Evolutionary conservation across 1,140 invertebrate genomes (phyloP).

Genomic region (Anthonomus grandis): DNA sequence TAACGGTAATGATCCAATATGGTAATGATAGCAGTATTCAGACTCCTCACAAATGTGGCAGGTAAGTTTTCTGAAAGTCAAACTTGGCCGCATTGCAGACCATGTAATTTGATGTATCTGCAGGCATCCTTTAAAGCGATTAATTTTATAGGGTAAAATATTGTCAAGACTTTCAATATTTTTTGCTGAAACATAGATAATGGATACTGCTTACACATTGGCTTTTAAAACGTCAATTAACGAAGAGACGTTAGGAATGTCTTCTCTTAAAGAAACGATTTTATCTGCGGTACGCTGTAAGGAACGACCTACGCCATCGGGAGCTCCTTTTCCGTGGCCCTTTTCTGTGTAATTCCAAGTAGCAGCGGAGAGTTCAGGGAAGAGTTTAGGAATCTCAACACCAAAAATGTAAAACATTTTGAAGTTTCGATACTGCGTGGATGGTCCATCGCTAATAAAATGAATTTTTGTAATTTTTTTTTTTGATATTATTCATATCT

Average conservation of each 20-base stretch:
- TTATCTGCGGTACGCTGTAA: conserved; percentile 45
- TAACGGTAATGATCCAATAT: too few species aligned
- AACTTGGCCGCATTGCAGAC: too few species aligned
- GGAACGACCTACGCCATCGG: conserved; percentile 48
- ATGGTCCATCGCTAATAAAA: background rate
- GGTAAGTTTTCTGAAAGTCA: too few species aligned
- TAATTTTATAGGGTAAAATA: background rate
- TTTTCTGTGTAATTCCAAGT: conserved; percentile 51
- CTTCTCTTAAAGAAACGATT: background rate
- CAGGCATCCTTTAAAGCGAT: background rate
- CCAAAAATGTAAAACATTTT: background rate
- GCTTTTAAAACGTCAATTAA: background rate
- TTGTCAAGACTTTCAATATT: background rate
- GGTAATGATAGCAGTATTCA: too few species aligned
- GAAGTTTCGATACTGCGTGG: background rate
- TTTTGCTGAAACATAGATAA: background rate
- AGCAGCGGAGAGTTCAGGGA: too few species aligned
- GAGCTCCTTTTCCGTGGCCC: conserved; percentile 51
- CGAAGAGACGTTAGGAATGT: background rate
- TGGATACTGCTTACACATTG: background rate
- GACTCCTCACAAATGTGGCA: too few species aligned
- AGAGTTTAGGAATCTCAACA: conserved; percentile 14
- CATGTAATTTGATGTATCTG: background rate
- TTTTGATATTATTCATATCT: background rate
- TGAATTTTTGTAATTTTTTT: too few species aligned